Percentiles rank a stretch among this genome's conserved stretches.
These are phyloP conservation scores for Ditylenchus weischeri DNA, from an alignment of 2,888 invertebrate genomes.

Conservation along the genomic window DNA sequence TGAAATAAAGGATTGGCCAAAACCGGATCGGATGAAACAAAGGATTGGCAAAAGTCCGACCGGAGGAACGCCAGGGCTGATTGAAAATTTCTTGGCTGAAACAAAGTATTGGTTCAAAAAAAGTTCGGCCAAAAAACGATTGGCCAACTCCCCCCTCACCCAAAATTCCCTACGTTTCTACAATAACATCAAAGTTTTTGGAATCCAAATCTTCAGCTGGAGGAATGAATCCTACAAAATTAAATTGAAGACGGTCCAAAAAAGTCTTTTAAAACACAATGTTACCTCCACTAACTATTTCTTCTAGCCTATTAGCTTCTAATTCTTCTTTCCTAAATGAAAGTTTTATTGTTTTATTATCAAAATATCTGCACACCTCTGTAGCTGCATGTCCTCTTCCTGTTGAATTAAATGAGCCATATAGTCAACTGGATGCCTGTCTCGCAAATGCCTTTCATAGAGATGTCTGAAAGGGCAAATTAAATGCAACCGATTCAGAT, in stretches of 20 bases:
- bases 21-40: too few species aligned
- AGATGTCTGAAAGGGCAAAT: constrained; percentile 31
- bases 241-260: too few species aligned
- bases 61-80: too few species aligned
- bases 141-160: too few species aligned
- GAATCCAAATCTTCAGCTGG: constrained; percentile 52
- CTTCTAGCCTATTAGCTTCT: constrained; percentile 53
- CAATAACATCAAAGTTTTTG: constrained; percentile 32
- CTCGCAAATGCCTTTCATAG: constrained; percentile 54
- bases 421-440: constrained; percentile 53
- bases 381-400: constrained; percentile 50
- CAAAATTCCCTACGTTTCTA: constrained; percentile 26
- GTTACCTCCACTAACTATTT: constrained; percentile 45
- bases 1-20: too few species aligned
- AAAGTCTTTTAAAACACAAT: too few species aligned
- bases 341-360: neutral
- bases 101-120: neutral
- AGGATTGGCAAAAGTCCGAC: too few species aligned
- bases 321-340: constrained; percentile 44
- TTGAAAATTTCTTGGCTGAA: too few species aligned
- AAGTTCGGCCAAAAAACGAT: too few species aligned
- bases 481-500: neutral
- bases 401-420: constrained; percentile 53
- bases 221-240: constrained; percentile 53
- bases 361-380: constrained; percentile 28